A percentile compares a stretch with the other conserved stretches of the same genome.
phyloP scores from a whole-genome alignment of 2,797 vertebrate species.

The Sebastes variabilis region DNA sequence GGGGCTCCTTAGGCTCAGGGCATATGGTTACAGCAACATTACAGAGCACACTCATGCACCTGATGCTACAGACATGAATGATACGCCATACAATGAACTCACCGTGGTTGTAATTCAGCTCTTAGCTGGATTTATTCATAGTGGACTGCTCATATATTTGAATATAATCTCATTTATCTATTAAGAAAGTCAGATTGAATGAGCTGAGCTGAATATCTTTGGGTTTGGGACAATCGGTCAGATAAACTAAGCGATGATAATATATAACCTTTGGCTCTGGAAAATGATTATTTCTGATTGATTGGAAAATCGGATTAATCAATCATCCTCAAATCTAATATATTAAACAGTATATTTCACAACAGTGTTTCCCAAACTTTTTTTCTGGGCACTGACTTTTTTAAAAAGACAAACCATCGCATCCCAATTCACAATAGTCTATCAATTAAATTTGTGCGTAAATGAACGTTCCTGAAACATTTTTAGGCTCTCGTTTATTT shows the following conservation, averaged over 20 bases:
- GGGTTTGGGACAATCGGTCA: background rate
- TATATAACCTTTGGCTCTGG: background rate
- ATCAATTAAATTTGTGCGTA: no score
- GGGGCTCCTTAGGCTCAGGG: constrained; percentile 44
- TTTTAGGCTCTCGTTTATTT: no score
- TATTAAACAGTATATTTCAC: background rate
- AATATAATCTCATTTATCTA: constrained; percentile 35
- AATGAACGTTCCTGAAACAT: no score
- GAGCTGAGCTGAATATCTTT: background rate
- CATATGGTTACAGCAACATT: constrained; percentile 61
- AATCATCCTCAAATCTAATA: background rate
- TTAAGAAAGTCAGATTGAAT: constrained; percentile 11
- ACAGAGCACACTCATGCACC: constrained; percentile 60
- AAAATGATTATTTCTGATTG: background rate
- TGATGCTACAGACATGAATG: constrained; percentile 59
- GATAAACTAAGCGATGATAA: background rate
- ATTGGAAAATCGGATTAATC: background rate
- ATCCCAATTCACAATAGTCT: no score
- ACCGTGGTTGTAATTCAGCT: constrained; percentile 32
- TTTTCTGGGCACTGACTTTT: background rate
- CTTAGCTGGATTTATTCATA: constrained; percentile 41
- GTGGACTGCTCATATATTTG: constrained; percentile 1
- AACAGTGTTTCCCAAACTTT: no score
- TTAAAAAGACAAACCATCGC: background rate
- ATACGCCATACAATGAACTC: constrained; percentile 41